Evolutionary conservation across 2,797 vertebrate species (phyloP), one percentile per base, ranked within the genome.

Genomic region (Phoeniculus purpureus): DNA sequence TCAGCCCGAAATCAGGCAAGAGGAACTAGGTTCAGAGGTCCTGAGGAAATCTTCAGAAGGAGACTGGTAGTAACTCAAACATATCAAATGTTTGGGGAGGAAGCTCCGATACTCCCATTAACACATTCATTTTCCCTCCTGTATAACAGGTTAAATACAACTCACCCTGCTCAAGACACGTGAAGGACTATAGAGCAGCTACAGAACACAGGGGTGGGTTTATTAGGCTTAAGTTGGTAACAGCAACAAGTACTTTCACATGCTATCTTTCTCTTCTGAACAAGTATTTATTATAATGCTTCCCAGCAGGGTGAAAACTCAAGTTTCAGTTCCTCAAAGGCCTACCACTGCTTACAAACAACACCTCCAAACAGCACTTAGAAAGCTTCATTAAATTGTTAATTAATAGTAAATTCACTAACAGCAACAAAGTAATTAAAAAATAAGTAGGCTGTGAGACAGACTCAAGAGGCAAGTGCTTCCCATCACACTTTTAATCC

Each of bases 1-100:
- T 99, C 99, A 99, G 98, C 97, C 98, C 98, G 98, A 98, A 98
- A 97, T 97, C 97, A 98, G 98, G 99, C 97, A 97, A 86, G 93
- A 94, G 32, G 64, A 90, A 88, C 43, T 6, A 45, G 15, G n/a
- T 67, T 70, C 75, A 93, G 66, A 95, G 87, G 73, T 77, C 87
- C 78, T 82, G 88, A 96, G 61, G 81, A 94, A 92, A 85, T 95
- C 96, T 96, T 97, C 97, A 93, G 83, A 94, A 96, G 85, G 6
- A 11, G 16, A 81, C 3, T 12, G 18, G 50, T 16, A 86, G 48
- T 27, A 94, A 66, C 8, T 90, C 71, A 47, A 71, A 93, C 31
- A 83, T 8, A 62, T 8, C 60, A 76, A 85, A 67, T 12, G 14
- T 84, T 92, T 6, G 82, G 66, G 43, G 76, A 81, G 25, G 52